Conservation (phyloP, 2,888 invertebrate species). For the Caradrina kadenii region DNA sequence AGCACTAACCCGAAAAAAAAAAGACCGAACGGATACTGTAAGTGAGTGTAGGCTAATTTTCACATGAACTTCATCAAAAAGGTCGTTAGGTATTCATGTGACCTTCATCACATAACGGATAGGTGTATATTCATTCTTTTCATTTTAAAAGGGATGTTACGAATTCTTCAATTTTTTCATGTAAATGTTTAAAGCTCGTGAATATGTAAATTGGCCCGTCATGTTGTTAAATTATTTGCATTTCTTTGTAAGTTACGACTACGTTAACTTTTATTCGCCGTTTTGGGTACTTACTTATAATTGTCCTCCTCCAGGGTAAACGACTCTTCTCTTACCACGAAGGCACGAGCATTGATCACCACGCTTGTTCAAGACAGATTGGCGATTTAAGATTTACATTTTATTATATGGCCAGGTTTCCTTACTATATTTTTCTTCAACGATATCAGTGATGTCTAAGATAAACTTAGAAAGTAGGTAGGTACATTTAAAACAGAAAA, state of each 20-base stretch:
- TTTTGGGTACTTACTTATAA: too few relatives aligned
- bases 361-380: too few relatives aligned
- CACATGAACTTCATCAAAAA: constrained; percentile 32
- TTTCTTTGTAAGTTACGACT: constrained; percentile 19
- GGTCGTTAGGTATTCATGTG: constrained; percentile 19
- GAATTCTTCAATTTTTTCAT: constrained; percentile 19
- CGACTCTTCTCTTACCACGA: too few relatives aligned
- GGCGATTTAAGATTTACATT: too few relatives aligned
- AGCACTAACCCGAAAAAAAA: too few relatives aligned
- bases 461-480: too few relatives aligned
- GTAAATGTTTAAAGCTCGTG: constrained; percentile 21
- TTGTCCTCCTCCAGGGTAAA: too few relatives aligned
- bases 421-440: too few relatives aligned
- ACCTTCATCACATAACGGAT: constrained; percentile 30
- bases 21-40: not conserved
- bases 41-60: not conserved
- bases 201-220: constrained; percentile 25
- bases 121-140: constrained; percentile 32
- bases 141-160: constrained; percentile 15
- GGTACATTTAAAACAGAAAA: too few relatives aligned
- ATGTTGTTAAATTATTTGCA: constrained; percentile 17
- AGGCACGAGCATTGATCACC: too few relatives aligned
- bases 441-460: too few relatives aligned
- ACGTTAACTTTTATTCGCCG: not conserved
- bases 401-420: too few relatives aligned